These are phyloP conservation scores for Eledone cirrhosa DNA, from an alignment of 2,888 invertebrate species.

Conservation along the genomic window DNA sequence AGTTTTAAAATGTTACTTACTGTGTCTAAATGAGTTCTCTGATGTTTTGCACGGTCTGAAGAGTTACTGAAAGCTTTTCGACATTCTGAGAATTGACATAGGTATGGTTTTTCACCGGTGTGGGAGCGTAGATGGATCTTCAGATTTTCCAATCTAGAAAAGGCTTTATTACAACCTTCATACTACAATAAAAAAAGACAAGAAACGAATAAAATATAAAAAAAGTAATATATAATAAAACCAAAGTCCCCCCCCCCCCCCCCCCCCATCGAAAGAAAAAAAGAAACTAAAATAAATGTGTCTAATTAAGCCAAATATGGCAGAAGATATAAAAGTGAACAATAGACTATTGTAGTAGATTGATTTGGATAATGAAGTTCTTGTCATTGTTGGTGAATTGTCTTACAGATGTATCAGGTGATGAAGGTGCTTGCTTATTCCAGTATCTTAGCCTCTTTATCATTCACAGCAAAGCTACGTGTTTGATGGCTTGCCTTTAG, in stretches of 20 bases:
- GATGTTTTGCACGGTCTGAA: conserved; percentile 98
- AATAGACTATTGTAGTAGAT: too few relatives aligned
- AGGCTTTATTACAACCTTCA: conserved; percentile 91
- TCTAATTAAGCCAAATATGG: neutral
- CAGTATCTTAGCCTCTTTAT: too few relatives aligned
- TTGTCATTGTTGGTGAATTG: too few relatives aligned
- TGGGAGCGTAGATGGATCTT: conserved; percentile 88
- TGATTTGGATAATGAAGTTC: too few relatives aligned
- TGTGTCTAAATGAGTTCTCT: conserved; percentile 97
- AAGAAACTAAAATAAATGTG: neutral
- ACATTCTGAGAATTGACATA: conserved; percentile 95
- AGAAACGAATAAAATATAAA: neutral
- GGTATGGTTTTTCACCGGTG: conserved; percentile 88
- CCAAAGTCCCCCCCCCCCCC: neutral
- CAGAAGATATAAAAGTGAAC: neutral
- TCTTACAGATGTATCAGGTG: too few relatives aligned
- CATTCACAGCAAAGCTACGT: too few relatives aligned
- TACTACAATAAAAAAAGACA: conserved; percentile 53
- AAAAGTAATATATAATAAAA: neutral
- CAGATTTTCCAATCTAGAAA: conserved; percentile 94
- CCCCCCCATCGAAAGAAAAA: neutral
- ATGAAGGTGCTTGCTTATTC: too few relatives aligned
- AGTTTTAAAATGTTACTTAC: conserved; percentile 76
- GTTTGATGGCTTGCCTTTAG: too few relatives aligned
- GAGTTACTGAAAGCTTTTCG: conserved; percentile 98